Evolutionary conservation across 1,140 invertebrate genomes (phyloP).

Genomic region (Heliconius hewitsoni): DNA sequence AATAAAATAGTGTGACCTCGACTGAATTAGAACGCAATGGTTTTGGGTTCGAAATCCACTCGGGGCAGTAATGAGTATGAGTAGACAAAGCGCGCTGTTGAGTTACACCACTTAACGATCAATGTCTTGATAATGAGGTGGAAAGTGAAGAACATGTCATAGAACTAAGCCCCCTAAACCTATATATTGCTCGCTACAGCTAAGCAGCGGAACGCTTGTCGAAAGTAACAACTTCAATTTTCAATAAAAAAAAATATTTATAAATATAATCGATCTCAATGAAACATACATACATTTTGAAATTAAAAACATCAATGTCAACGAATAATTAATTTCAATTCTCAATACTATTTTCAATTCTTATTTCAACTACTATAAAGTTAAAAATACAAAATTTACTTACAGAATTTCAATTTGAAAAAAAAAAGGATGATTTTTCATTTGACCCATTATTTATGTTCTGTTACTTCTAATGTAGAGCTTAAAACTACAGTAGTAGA

Average conservation of each 20-base stretch:
- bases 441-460: not conserved
- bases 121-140: not conserved
- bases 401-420: not conserved
- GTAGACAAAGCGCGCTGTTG: not conserved
- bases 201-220: too few species aligned
- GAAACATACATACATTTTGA: not conserved
- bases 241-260: not conserved
- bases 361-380: too few species aligned
- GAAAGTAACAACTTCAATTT: too few species aligned
- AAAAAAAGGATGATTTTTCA: conserved; percentile 5
- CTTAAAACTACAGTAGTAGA: not conserved
- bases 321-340: conserved; percentile 52
- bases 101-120: not conserved
- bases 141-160: not conserved
- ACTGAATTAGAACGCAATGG: not conserved
- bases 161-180: too few species aligned
- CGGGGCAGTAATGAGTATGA: too few species aligned
- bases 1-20: too few species aligned
- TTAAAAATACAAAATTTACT: too few species aligned
- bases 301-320: conserved; percentile 41
- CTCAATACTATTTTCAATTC: conserved; percentile 18
- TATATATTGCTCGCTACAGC: too few species aligned
- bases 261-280: not conserved
- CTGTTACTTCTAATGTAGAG: not conserved
- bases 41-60: not conserved